phyloP scores from a whole-genome alignment of 2,888 invertebrate genomes.

The Itoplectis maculator region DNA sequence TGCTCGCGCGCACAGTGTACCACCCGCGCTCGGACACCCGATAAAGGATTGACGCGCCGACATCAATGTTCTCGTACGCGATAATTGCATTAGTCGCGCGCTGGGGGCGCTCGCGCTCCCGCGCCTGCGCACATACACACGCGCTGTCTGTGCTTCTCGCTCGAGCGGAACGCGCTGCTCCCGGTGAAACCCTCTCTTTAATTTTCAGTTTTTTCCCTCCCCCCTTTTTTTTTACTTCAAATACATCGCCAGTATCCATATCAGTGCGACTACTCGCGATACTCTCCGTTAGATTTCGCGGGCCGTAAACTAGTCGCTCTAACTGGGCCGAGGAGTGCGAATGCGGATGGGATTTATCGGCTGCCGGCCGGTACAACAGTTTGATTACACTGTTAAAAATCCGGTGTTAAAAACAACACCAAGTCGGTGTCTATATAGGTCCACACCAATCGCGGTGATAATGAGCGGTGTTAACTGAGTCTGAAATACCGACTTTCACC shows the following conservation, averaged over 20 bases:
- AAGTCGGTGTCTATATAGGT: too few relatives aligned
- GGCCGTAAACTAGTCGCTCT: not conserved
- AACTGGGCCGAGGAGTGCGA: not conserved
- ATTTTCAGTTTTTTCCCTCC: not conserved
- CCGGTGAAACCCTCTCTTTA: conserved; percentile 2
- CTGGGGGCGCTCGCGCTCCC: conserved; percentile 31
- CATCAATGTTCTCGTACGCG: conserved; percentile 69
- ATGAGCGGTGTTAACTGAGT: too few relatives aligned
- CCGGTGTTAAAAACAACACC: too few relatives aligned
- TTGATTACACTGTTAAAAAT: not conserved
- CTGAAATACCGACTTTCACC: too few relatives aligned
- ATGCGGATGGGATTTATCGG: not conserved
- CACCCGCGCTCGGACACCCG: conserved; percentile 58
- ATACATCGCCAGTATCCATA: not conserved
- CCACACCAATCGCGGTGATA: too few relatives aligned
- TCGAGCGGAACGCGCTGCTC: conserved; percentile 52
- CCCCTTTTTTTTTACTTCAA: conserved; percentile 12
- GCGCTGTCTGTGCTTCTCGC: conserved; percentile 56
- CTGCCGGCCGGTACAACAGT: not conserved
- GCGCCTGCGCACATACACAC: too few relatives aligned
- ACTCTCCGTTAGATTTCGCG: not conserved
- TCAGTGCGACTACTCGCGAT: conserved; percentile 11
- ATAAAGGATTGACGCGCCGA: conserved; percentile 67
- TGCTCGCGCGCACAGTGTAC: conserved; percentile 49
- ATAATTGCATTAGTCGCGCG: conserved; percentile 70